Evolutionary conservation across 2,797 vertebrate genomes (phyloP), one percentile per base, ranked within the genome.

Genomic region (Lycodopsis pacificus): DNA sequence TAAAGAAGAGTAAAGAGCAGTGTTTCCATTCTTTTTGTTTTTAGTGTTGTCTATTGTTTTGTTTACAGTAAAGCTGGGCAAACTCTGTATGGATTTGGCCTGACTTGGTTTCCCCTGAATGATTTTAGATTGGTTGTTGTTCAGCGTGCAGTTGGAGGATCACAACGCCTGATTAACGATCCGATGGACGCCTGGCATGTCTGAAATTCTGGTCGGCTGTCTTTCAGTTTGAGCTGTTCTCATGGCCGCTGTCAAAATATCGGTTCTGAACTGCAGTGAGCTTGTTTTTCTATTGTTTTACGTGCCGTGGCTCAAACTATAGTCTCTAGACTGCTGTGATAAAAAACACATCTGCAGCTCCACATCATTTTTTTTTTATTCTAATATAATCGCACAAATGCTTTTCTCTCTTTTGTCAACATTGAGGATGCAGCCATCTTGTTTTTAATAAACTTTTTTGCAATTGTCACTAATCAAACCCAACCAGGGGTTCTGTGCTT

Each of bases 361-460:
- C 9, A n/a, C 7, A 27, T 59, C 19, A 48, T 25, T 22, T 12
- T 11, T 27, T 54, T 30, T 51, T 20, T 44, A 7, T 56, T 56
- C 5, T 2, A 4, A 42, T 65, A 0, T 8, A 49, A 51, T 14
- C 46, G n/a, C 20, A 69, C 34, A 27, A 65, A 44, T 2, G 0
- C 34, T n/a, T 49, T 34, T 53, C 20, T 46, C n/a, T 63, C 38
- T 56, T 32, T n/a, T 67, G 63, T 57, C 79, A 57, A 57, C 40
- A 68, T 34, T 8, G 30, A 49, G 64, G 40, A 64, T 10, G 34
- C 42, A 44, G 68, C 57, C 57, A 54, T 70, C 46, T 57, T 71
- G 48, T 66, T 68, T 34, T 76, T 68, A 32, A 68, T 56, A 42
- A 81, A 67, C 68, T 76, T 68, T 57, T 59, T 73, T 64, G 42